A percentile compares a stretch with the other conserved stretches of the same genome.
Evolutionary conservation across 1,140 invertebrate genomes (phyloP).

Genomic region (Drosophila chauvacae): DNA sequence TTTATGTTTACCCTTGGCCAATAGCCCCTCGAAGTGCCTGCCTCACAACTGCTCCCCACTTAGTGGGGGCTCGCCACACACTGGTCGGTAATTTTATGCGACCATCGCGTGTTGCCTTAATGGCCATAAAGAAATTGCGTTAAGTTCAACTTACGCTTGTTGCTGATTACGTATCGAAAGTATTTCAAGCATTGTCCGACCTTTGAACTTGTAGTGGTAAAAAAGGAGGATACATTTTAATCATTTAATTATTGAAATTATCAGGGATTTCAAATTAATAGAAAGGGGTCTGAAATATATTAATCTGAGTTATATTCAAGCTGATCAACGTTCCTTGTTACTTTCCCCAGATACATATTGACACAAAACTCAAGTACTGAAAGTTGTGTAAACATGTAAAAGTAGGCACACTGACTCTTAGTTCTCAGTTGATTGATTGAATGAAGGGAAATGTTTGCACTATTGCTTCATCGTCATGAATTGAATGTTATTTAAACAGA

Average conservation of each 20-base stretch:
- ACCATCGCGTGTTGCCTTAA: constrained; percentile 51
- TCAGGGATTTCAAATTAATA: not conserved
- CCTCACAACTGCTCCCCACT: not conserved
- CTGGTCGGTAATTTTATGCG: constrained; percentile 21
- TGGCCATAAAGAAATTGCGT: constrained; percentile 38
- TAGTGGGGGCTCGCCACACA: constrained; percentile 31
- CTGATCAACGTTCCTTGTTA: not conserved
- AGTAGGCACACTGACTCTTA: constrained; percentile 3
- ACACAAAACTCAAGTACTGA: constrained; percentile 10
- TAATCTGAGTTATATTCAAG: not conserved
- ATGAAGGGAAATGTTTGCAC: constrained; percentile 1
- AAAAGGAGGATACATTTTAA: not conserved
- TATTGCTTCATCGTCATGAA: constrained; percentile 5
- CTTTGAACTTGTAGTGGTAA: not conserved
- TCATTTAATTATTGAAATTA: not conserved
- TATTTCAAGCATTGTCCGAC: constrained; percentile 10
- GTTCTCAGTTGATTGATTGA: not conserved
- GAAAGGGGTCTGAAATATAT: no score
- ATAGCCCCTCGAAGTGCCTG: constrained; percentile 1
- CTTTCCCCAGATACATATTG: constrained; percentile 6
- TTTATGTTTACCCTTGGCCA: constrained; percentile 41
- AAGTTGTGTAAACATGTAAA: constrained; percentile 25
- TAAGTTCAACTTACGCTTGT: constrained; percentile 29
- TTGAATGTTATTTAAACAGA: constrained; percentile 10
- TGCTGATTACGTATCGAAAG: constrained; percentile 45